A percentile compares a stretch with the other conserved stretches of the same genome.
These are phyloP conservation scores for Phoxinus dragarum DNA, from an alignment of 2,797 vertebrate genomes.

Conservation along the genomic window DNA sequence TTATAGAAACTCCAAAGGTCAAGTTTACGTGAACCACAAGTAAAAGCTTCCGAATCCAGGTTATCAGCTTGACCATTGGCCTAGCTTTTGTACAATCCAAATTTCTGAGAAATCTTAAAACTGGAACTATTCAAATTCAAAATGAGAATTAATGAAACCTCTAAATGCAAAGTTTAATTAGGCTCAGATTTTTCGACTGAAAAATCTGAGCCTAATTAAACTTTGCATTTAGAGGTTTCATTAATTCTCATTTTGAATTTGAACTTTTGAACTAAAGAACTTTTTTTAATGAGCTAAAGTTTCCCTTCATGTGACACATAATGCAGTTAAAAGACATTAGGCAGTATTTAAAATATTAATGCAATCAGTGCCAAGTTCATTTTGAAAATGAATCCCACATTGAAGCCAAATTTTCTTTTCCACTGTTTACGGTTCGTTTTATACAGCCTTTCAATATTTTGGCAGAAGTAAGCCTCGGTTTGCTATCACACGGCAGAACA, in stretches of 20 bases:
- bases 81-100: background rate
- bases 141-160: background rate
- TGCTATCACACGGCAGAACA: slow-evolving; percentile 42
- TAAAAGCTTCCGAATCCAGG: background rate
- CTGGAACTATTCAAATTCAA: background rate
- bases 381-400: slow-evolving; percentile 11
- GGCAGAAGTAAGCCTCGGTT: slow-evolving; percentile 33
- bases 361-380: slow-evolving; percentile 32
- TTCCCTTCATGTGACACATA: background rate
- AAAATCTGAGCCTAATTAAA: too few relatives aligned
- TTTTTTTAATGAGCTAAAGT: slow-evolving; percentile 22
- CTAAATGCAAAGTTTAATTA: background rate
- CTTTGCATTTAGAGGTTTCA: too few relatives aligned
- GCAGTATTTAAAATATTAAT: slow-evolving; percentile 21
- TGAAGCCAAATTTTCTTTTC: slow-evolving; percentile 42
- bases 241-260: too few relatives aligned
- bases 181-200: background rate
- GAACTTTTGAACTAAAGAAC: too few relatives aligned
- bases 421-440: slow-evolving; percentile 26
- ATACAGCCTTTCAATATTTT: slow-evolving; percentile 38
- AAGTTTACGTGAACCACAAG: background rate
- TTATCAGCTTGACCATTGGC: background rate
- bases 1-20: background rate
- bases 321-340: slow-evolving; percentile 1
- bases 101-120: background rate